phyloP scores from a whole-genome alignment of 2,113 vertebrate genomes.

The Bettongia penicillata region DNA sequence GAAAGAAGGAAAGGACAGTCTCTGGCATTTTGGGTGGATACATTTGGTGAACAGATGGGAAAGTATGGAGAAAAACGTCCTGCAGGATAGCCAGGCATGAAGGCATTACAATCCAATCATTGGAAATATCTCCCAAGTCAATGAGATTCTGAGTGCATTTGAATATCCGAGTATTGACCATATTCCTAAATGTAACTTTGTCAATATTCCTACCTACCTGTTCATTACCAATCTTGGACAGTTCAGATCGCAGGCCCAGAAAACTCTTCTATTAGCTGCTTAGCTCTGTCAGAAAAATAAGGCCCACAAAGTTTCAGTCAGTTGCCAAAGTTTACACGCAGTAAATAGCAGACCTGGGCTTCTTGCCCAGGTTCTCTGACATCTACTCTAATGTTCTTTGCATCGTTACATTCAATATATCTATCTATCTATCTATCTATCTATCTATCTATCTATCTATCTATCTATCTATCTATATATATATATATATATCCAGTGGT shows the following conservation, averaged over 20 bases:
- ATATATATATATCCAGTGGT: background rate
- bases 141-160: background rate
- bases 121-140: background rate
- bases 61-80: background rate
- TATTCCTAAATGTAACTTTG: background rate
- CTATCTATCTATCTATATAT: too few species aligned
- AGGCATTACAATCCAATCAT: background rate
- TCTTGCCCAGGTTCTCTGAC: background rate
- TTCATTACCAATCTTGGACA: background rate
- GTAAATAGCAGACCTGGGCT: background rate
- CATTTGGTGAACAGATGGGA: background rate
- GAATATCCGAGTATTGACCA: background rate
- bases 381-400: background rate
- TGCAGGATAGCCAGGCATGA: background rate
- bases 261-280: background rate
- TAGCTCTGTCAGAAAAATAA: background rate
- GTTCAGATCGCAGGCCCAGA: background rate
- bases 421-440: background rate
- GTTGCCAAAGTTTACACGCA: background rate
- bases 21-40: background rate
- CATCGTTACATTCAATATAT: background rate
- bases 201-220: background rate
- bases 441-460: background rate
- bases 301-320: background rate
- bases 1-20: background rate